phyloP scores from a whole-genome alignment of 2,888 invertebrate species.

The Morinoia aosen region DNA sequence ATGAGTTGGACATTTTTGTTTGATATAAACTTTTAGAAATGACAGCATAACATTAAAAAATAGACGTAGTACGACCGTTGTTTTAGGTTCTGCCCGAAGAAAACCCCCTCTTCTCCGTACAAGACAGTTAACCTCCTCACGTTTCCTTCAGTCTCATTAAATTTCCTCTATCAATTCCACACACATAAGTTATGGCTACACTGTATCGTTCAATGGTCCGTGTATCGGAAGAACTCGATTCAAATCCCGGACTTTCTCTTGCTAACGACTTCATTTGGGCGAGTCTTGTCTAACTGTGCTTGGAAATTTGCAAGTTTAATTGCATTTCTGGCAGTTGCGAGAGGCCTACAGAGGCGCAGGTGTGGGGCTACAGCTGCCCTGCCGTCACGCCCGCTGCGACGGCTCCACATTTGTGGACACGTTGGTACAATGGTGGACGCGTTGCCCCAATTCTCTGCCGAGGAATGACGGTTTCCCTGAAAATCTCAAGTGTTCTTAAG shows the following conservation, averaged over 20 bases:
- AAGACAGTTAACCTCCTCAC: too few relatives aligned
- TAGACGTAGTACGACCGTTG: neutral
- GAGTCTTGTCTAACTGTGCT: neutral
- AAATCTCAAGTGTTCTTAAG: too few relatives aligned
- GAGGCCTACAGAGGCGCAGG: neutral
- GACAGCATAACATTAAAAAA: neutral
- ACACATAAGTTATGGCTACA: neutral
- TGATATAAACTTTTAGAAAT: neutral
- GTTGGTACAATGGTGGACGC: neutral
- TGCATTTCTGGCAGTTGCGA: neutral
- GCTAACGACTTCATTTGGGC: conserved; percentile 2
- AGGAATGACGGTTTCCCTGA: neutral
- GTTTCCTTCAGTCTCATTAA: neutral
- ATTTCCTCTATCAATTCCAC: neutral
- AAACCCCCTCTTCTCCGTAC: neutral
- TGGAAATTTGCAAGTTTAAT: conserved; percentile 12
- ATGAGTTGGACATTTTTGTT: neutral
- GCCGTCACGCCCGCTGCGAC: neutral
- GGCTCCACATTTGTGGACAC: neutral
- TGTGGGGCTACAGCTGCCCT: neutral
- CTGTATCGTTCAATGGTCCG: neutral
- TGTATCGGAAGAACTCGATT: neutral
- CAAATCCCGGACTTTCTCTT: neutral
- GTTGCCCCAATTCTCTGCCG: neutral
- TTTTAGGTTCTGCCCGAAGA: neutral